phyloP scores from a whole-genome alignment of 92 coral and sea anemone genomes.

The Blastomussa wellsi region DNA sequence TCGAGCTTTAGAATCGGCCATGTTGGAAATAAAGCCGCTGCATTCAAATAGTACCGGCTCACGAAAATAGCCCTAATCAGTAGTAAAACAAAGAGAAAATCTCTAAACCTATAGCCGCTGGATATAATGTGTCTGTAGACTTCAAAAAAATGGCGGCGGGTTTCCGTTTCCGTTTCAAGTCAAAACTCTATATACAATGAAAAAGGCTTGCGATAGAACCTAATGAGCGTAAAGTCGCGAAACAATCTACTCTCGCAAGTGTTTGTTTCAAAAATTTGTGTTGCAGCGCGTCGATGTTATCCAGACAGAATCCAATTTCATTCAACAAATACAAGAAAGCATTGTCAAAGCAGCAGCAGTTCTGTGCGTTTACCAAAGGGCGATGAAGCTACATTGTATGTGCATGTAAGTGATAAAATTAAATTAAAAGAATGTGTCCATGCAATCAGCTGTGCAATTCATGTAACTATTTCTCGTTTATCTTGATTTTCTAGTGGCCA shows the following conservation, averaged over 20 bases:
- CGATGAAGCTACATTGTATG: slow-evolving; percentile 48
- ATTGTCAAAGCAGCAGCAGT: not conserved
- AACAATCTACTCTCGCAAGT: not conserved
- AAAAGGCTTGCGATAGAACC: not conserved
- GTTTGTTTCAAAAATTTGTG: not conserved
- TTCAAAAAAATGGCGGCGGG: not conserved
- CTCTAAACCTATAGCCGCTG: not conserved
- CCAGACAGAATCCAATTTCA: not conserved
- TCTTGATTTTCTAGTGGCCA: slow-evolving; percentile 68
- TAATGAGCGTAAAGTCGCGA: not conserved
- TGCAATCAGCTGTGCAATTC: not conserved
- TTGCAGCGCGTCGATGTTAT: not conserved
- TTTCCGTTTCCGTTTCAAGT: not conserved
- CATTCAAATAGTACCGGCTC: slow-evolving; percentile 17
- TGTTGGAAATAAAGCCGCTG: slow-evolving; percentile 46
- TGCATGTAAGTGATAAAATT: slow-evolving; percentile 68
- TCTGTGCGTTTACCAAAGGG: not conserved
- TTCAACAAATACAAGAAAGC: not conserved
- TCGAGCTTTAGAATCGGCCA: slow-evolving; percentile 38
- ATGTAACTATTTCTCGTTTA: not conserved
- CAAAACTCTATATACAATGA: not conserved
- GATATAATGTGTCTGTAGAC: not conserved
- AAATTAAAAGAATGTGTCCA: too few relatives aligned
- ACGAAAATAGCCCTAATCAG: not conserved
- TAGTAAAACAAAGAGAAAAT: not conserved